Conservation (phyloP, 1,140 invertebrate genomes). For the Heliconius himera region DNA sequence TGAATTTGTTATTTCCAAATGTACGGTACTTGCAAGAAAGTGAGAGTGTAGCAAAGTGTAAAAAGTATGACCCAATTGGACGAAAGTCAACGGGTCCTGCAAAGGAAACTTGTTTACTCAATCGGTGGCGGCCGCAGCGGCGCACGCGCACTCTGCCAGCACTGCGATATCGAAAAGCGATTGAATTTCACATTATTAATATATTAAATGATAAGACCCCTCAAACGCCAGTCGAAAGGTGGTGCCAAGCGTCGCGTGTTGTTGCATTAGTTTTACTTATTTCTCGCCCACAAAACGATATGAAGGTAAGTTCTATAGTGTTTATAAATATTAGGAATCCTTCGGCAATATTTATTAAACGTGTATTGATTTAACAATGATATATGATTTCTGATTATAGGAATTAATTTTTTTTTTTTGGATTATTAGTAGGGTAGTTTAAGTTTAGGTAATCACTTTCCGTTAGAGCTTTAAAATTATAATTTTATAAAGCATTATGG, state of each 20-base stretch:
- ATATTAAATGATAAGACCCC: slow-evolving; percentile 34
- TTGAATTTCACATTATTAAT: slow-evolving; percentile 34
- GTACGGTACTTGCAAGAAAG: neutral
- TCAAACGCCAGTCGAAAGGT: slow-evolving; percentile 28
- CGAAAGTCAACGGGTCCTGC: slow-evolving; percentile 40
- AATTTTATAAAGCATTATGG: too few relatives aligned
- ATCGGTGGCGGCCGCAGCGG: slow-evolving; percentile 32
- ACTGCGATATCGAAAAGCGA: slow-evolving; percentile 30
- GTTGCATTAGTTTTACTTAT: slow-evolving; percentile 20
- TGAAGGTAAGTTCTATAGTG: slow-evolving; percentile 34
- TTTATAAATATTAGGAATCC: neutral
- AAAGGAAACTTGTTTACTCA: slow-evolving; percentile 45
- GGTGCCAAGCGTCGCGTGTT: slow-evolving; percentile 25
- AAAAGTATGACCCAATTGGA: slow-evolving; percentile 33
- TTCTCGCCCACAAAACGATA: slow-evolving; percentile 4
- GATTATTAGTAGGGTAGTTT: neutral
- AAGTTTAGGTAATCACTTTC: neutral
- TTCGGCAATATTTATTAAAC: neutral
- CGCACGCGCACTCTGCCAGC: slow-evolving; percentile 39
- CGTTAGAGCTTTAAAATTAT: neutral
- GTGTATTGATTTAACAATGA: neutral
- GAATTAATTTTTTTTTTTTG: neutral
- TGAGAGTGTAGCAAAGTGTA: slow-evolving; percentile 16
- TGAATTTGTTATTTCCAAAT: neutral
- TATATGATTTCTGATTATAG: neutral